A percentile compares a stretch with the other conserved stretches of the same genome.
Conservation (phyloP, 2,888 invertebrate genomes). For the Sisyra nigra region DNA sequence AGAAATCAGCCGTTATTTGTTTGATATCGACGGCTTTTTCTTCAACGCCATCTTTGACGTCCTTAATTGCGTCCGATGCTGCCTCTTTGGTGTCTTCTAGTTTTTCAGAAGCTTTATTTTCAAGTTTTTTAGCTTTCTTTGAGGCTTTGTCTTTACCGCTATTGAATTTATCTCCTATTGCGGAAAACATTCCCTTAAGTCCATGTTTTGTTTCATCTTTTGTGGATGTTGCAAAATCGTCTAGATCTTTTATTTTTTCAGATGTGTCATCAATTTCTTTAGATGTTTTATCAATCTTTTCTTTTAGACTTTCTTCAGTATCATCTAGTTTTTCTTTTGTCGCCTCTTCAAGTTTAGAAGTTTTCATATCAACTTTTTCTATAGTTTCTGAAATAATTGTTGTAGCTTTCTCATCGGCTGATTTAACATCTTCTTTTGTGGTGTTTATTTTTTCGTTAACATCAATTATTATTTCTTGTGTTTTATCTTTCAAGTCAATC, state of each 20-base stretch:
- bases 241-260: not conserved
- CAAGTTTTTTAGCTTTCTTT: not conserved
- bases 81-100: conserved; percentile 3
- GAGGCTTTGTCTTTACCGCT: not conserved
- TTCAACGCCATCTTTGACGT: not conserved
- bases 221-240: not conserved
- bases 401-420: not conserved
- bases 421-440: not conserved
- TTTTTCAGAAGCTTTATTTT: not conserved
- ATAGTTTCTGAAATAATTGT: not conserved
- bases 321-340: conserved; percentile 6
- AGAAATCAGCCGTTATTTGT: conserved; percentile 10
- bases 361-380: not conserved
- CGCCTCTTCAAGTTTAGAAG: not conserved
- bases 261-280: not conserved
- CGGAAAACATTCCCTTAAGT: conserved; percentile 2
- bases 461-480: not conserved
- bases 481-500: conserved; percentile 10
- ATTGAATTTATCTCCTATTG: not conserved
- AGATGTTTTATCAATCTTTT: not conserved
- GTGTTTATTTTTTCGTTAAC: conserved; percentile 5
- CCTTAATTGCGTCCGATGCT: not conserved
- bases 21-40: conserved; percentile 12
- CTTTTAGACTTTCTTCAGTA: conserved; percentile 5
- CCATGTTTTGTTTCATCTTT: conserved; percentile 2